phyloP scores from a whole-genome alignment of 2,113 vertebrate genomes.

The Muscicapa adusta region DNA sequence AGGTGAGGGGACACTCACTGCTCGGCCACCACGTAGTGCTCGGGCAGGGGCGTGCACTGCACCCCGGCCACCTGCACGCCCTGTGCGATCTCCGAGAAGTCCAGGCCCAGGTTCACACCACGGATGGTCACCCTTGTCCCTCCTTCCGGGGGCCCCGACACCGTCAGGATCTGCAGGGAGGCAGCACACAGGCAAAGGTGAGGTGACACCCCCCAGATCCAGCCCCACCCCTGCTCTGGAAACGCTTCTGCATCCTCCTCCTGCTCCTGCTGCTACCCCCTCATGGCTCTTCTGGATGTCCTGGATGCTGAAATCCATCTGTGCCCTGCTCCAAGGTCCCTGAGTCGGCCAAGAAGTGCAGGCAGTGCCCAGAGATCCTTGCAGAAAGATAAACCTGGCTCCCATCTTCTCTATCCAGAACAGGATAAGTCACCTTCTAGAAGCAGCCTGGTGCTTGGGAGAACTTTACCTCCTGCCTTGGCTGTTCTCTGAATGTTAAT shows the following conservation, averaged over 20 bases:
- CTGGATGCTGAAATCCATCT: neutral
- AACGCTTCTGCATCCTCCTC: neutral
- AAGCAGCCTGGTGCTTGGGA: neutral
- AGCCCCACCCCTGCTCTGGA: rapidly evolving
- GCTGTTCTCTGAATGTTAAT: conserved; percentile 32
- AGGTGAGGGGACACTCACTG: conserved; percentile 80
- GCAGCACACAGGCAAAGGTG: neutral
- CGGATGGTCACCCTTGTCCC: conserved; percentile 94
- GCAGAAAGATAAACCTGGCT: neutral
- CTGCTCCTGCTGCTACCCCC: neutral
- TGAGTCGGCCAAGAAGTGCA: neutral
- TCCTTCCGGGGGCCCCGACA: conserved; percentile 93
- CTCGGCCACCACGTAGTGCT: conserved; percentile 92
- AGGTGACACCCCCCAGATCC: neutral
- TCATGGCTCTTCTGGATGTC: neutral
- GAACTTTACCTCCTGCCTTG: conserved; percentile 37
- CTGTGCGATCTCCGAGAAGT: conserved; percentile 90
- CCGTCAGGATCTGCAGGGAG: conserved; percentile 84
- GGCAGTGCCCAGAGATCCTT: neutral
- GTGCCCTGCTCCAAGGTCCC: neutral
- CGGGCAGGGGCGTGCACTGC: conserved; percentile 84
- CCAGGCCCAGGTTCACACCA: conserved; percentile 90
- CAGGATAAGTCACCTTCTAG: conserved; percentile 30
- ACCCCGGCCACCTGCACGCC: conserved; percentile 94
- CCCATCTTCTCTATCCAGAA: neutral